These are phyloP conservation scores for Hemithea aestivaria DNA, from an alignment of 2,888 invertebrate genomes.

Conservation along the genomic window DNA sequence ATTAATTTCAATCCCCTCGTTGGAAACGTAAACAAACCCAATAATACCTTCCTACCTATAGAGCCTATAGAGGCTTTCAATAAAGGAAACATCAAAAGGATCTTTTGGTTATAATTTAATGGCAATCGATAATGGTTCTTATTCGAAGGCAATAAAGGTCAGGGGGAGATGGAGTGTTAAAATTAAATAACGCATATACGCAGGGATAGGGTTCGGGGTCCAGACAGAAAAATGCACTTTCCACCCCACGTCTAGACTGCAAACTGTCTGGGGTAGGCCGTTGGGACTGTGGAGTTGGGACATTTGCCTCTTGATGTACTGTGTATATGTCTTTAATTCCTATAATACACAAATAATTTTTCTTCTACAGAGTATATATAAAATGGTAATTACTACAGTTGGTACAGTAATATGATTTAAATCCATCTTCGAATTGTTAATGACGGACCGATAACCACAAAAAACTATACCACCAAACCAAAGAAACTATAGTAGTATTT, in stretches of 20 bases:
- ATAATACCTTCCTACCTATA: conserved; percentile 12
- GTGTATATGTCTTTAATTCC: too few species aligned
- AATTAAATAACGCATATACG: conserved; percentile 66
- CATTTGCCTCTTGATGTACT: neutral
- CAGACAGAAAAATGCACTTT: conserved; percentile 76
- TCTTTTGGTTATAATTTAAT: conserved; percentile 9
- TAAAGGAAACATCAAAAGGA: conserved; percentile 22
- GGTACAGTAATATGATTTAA: too few species aligned
- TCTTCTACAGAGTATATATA: too few species aligned
- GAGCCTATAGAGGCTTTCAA: conserved; percentile 13
- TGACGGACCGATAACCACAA: too few species aligned
- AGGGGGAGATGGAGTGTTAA: conserved; percentile 28
- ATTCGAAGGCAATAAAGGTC: conserved; percentile 16
- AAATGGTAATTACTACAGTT: too few species aligned
- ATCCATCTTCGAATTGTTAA: too few species aligned
- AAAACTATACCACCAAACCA: too few species aligned
- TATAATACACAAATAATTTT: too few species aligned
- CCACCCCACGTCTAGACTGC: conserved; percentile 75
- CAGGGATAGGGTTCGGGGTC: conserved; percentile 61
- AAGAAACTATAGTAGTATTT: too few species aligned
- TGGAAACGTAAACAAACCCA: conserved; percentile 22
- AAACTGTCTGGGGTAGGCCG: conserved; percentile 51
- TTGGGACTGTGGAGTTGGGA: conserved; percentile 40
- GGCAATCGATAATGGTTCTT: conserved; percentile 21
- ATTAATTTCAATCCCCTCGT: conserved; percentile 16